Conservation (phyloP, 2,888 invertebrate species). For the Dryobotodes eremita region DNA sequence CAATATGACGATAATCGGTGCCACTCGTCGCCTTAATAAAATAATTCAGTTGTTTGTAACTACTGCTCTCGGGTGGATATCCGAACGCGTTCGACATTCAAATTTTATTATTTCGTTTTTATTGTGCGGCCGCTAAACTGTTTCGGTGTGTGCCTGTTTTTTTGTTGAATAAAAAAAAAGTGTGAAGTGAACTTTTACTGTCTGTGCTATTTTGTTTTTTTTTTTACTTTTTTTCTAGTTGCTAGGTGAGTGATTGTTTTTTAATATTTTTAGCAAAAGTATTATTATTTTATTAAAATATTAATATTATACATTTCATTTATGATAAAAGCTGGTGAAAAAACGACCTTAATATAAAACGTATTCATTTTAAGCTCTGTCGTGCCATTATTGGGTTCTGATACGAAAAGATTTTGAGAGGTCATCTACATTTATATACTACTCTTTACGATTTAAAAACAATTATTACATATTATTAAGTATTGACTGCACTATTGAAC, state of each 20-base stretch:
- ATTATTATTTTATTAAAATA: too few species aligned
- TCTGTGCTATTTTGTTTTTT: conserved; percentile 51
- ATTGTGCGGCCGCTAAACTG: conserved; percentile 56
- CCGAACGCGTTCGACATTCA: conserved; percentile 68
- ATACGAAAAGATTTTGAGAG: neutral
- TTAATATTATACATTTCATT: neutral
- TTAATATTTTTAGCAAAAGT: neutral
- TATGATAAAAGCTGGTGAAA: neutral
- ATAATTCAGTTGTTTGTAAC: conserved; percentile 87
- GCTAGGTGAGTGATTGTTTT: conserved; percentile 47
- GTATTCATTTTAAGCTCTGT: too few species aligned
- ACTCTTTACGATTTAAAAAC: too few species aligned
- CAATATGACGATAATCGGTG: conserved; percentile 86
- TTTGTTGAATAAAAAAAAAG: conserved; percentile 49
- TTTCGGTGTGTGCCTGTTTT: conserved; percentile 60
- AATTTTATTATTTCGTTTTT: conserved; percentile 62
- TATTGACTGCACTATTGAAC: too few species aligned
- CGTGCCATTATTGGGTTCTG: neutral
- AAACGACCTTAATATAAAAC: too few species aligned
- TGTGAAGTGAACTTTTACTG: conserved; percentile 60
- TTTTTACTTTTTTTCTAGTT: conserved; percentile 14
- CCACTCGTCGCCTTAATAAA: conserved; percentile 83
- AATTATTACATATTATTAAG: too few species aligned
- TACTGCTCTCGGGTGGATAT: conserved; percentile 72
- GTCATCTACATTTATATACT: neutral